Base-by-base conservation (phyloP, 1,140 invertebrate species). In the Temnothorax curvispinosus region DNA sequence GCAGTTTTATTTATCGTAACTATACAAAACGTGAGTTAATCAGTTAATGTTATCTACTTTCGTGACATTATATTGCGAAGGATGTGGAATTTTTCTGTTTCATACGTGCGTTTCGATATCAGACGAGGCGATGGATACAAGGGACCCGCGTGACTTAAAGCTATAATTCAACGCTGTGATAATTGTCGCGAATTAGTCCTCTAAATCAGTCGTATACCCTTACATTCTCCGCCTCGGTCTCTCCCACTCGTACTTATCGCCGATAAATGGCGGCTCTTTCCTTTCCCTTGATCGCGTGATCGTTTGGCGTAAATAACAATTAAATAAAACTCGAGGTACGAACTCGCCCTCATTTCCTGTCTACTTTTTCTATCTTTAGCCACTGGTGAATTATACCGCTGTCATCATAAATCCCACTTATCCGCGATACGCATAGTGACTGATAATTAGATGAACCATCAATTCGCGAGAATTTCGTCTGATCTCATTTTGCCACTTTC, bases 271-370 rank as follows among this genome's bases (percentile, higher is more conserved):
- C 15, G 18, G 38, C 18, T 78, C 65, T 56, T 50, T 62, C 75
- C 9, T 41, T 56, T 47, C 65, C 56, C 41, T 60, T 52, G 82
- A 92, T 89, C 88, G 93, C 93, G 93, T 94, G 93, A 94, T 93
- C 91, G 90, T 89, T 85, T 81, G 85, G 88, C 92, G 93, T 94
- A 94, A 94, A 94, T 94, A 94, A 94, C 92, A 94, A 94, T 94
- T 94, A 93, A 94, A 92, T 76, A 87, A 90, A 91, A 90, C 78
- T 81, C 88, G 58, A 77, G 67, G 85, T 78, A 85, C 89, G 54
- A 90, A 86, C 80, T 88, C 85, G 64, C 80, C 71, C 74, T 87
- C 76, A 82, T 88, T 90, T 81, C 60, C 50, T 62, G n/a, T 32
- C 32, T 27, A 50, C 32, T 41, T 15, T 77, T 50, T 50, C 44